Evolutionary conservation across 2,888 invertebrate genomes (phyloP), one percentile per base, ranked within the genome.

Genomic region (Diarsia dahlii): DNA sequence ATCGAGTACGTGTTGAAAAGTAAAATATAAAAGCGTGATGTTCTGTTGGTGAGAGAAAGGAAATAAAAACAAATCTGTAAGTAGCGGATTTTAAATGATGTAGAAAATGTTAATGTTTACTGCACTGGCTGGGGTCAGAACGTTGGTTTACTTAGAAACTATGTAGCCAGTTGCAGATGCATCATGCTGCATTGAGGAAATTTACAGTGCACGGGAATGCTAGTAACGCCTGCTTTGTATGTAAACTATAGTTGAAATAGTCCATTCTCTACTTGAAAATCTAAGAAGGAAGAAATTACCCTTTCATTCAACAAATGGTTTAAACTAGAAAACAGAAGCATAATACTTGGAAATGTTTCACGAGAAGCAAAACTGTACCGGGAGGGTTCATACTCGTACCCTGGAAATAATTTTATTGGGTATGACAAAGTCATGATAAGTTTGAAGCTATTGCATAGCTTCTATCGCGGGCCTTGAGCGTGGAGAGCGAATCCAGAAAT

Each of bases 41-140:
- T 69, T 67, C 23, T 63, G 23, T 50, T 80, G 45, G 56, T 65
- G n/a, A 74, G 74, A 84, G 85, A 84, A 87, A 84, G 73, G 75
- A 74, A 85, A 85, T 68, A 85, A 87, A 78, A 84, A 70, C 72
- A 80, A 75, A 76, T 75, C 74, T 75, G 70, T 71, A 65, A 73
- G 52, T 75, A 85, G 76, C 74, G 82, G 75, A 74, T 63, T 84
- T 81, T 73, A 75, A 73, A 79, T 74, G 67, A 74, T 76, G 77
- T 71, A 81, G 74, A 74, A 73, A 83, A 80, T 80, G 70, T 82
- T 79, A 72, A 76, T 83, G 58, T 70, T 82, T 78, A 75, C 66
- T 52, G 64, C 58, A 68, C 46, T 63, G 45, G 68, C 52, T 58
- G 64, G 13, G 75, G 84, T 81, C 78, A 74, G 71, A 78, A 58